Base-by-base conservation (phyloP, 1,140 invertebrate species). In the Cotesia chilonis region DNA sequence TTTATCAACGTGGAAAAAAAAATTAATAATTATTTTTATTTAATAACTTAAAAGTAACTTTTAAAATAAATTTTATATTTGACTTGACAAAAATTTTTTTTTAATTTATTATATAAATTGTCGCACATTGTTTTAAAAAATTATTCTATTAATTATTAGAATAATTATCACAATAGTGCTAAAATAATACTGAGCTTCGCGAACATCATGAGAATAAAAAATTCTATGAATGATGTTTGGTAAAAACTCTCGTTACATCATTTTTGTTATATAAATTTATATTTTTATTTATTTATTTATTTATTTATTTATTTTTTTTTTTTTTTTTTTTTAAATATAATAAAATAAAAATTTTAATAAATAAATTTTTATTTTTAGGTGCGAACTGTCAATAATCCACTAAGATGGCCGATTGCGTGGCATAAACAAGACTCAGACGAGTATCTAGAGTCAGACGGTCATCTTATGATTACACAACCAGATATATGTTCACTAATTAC, bases 321-420 rank as follows among this genome's bases (percentile, higher is more conserved):
- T n/a, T n/a, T 41, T 28, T 28, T 28, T 28, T 28, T 28, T 28
- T 28, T 28, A 2, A 28, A 2, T 28, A 28, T 2, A 28, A 28
- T 28, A 28, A 28, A 28, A 28, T 28, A 28, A 2, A 28, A 28
- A 28, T 28, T 28, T 28, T 28, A 28, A 28, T 28, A 3, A 66
- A 38, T 65, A 10, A 51, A 38, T 64, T 6, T 64, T 17, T 52
- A 35, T 7, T 52, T 51, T 12, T 52, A 68, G 66, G 66, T 68
- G 5, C 54, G 66, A 79, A 94, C 95, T 55, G 91, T 89, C 71
- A 88, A 90, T 70, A 90, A 96, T 76, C 97, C 96, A 2, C 89
- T 90, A 10, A 94, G 92, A 83, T 98, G 96, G 96, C 95, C 95
- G 28, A 91, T 98, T 60, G 83, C 89, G 3, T 92, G 94, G 78